These are phyloP conservation scores for Psilanteris sp. DNA, from an alignment of 1,140 invertebrate species.

Conservation along the genomic window DNA sequence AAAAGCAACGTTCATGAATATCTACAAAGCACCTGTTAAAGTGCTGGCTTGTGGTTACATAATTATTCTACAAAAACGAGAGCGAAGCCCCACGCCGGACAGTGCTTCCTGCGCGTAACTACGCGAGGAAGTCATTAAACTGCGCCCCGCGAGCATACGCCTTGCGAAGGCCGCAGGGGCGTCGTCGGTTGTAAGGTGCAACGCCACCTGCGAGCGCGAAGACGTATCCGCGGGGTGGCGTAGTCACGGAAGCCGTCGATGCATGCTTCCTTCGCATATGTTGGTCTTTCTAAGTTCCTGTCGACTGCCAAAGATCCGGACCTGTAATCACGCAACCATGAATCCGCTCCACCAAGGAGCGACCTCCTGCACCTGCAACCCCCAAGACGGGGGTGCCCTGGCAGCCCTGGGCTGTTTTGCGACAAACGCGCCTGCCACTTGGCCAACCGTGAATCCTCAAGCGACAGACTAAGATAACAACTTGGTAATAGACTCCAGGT, in stretches of 20 bases:
- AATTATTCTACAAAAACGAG: slow-evolving; percentile 33
- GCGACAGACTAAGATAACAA: slow-evolving; percentile 16
- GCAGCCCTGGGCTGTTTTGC: background rate
- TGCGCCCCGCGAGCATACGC: slow-evolving; percentile 23
- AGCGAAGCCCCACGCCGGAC: slow-evolving; percentile 29
- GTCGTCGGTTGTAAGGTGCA: slow-evolving; percentile 65
- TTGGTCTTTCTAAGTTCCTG: slow-evolving; percentile 50
- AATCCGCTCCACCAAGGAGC: slow-evolving; percentile 70
- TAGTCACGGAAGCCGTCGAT: slow-evolving; percentile 63
- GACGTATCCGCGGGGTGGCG: slow-evolving; percentile 73
- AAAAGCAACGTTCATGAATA: slow-evolving; percentile 39
- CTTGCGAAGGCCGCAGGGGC: slow-evolving; percentile 37
- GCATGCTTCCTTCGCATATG: slow-evolving; percentile 77
- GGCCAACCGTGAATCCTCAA: slow-evolving; percentile 40
- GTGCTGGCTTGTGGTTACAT: slow-evolving; percentile 17
- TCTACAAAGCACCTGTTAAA: slow-evolving; percentile 45
- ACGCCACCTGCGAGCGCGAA: slow-evolving; percentile 74
- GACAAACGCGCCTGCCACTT: slow-evolving; percentile 12
- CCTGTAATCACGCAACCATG: slow-evolving; percentile 77
- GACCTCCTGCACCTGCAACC: slow-evolving; percentile 76
- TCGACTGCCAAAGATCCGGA: slow-evolving; percentile 60
- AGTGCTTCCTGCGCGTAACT: slow-evolving; percentile 24
- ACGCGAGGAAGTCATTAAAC: slow-evolving; percentile 37
- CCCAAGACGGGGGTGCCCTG: slow-evolving; percentile 70
- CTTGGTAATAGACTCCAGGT: slow-evolving; percentile 10